Evolutionary conservation across 2,113 vertebrate genomes (phyloP), one percentile per base, ranked within the genome.

Genomic region (Eretmochelys imbricata): DNA sequence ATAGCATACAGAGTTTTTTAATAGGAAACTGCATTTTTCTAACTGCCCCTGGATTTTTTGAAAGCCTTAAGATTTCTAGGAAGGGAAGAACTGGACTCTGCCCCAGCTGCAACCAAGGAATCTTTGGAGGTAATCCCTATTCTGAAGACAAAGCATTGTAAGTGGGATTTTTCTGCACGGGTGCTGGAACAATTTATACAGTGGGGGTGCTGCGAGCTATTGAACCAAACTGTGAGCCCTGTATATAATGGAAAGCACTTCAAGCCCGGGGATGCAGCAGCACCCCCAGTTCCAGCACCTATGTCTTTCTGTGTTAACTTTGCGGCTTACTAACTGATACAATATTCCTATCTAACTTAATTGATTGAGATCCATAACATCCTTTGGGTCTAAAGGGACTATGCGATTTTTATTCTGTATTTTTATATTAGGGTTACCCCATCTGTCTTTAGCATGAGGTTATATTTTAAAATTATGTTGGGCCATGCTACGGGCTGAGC

Each of bases 361-460:
- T 22, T 12, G 80, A n/a, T 87, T 89, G 84, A 96, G 94, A 96
- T 95, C 82, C 0, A 0, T 38, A 82, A 50, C 49, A 79, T 19
- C 17, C 84, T 82, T 85, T 86, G 10, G 10, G 31, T 91, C 89
- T 82, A 92, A 93, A 88, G 88, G 8, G 6, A 10, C 82, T 92
- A 53, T 13, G 17, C 38, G 65, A 72, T 4, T n/a, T 72, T 72
- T 31, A 14, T 83, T 94, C 81, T 19, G 95, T 50, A 75, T 75
- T 94, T 96, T 97, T 96, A 95, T 96, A 85, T 88, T 50, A 88
- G 31, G 7, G 65, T 85, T 94, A 88, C 65, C 75, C 81, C 75
- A 59, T 11, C 82, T 62, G 84, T 93, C 53, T 89, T 84, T 89
- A 96, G 46, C 31, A 91, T 57, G 65, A 95, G 89, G 54, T 51